Conservation (phyloP, 2,113 vertebrate genomes). For the Tylochromis polylepis region DNA sequence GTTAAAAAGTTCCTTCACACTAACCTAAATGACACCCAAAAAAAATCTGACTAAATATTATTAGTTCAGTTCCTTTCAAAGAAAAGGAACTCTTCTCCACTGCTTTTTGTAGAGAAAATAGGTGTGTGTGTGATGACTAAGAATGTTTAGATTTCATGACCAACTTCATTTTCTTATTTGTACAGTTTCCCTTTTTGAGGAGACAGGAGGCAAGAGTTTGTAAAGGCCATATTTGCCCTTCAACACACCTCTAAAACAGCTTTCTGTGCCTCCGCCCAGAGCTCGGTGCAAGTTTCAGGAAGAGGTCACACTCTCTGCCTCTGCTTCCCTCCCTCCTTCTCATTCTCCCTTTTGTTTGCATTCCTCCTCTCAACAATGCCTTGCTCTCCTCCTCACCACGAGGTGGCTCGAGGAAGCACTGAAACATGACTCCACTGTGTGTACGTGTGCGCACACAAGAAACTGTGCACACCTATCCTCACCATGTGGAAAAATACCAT, state of each 20-base stretch:
- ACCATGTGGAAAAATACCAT: constrained; percentile 59
- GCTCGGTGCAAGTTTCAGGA: background rate
- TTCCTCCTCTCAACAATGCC: constrained; percentile 33
- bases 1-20: background rate
- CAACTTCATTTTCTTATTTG: background rate
- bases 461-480: background rate
- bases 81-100: background rate
- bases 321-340: background rate
- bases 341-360: constrained; percentile 23
- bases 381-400: background rate
- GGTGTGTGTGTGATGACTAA: background rate
- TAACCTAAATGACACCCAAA: background rate
- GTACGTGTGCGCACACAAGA: background rate
- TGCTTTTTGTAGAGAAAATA: background rate
- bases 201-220: background rate
- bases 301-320: background rate
- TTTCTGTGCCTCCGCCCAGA: background rate
- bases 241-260: constrained; percentile 36
- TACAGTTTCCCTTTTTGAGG: background rate
- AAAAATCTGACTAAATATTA: background rate
- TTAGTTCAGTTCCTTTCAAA: background rate
- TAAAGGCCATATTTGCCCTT: constrained; percentile 10
- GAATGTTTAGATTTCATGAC: background rate
- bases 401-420: constrained; percentile 11
- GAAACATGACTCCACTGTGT: constrained; percentile 53